Conservation (phyloP, 2,888 invertebrate species). For the Drosophila lutescens region DNA sequence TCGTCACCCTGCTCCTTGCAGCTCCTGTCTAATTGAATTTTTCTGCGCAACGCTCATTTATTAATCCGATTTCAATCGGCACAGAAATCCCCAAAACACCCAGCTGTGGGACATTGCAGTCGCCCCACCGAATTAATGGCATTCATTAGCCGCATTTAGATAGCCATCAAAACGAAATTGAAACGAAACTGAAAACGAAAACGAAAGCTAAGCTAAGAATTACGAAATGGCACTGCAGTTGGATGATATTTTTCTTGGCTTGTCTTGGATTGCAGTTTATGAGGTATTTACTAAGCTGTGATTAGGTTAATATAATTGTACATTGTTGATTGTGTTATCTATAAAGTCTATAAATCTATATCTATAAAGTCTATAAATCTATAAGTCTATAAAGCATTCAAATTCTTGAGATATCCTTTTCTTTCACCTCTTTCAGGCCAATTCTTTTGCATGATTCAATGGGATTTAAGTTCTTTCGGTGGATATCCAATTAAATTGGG, state of each 20-base stretch:
- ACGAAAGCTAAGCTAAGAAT: constrained; percentile 29
- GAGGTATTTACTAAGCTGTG: not conserved
- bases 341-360: too few species aligned
- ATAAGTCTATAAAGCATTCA: too few species aligned
- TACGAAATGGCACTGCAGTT: constrained; percentile 7
- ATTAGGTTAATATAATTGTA: not conserved
- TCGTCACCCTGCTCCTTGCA: not conserved
- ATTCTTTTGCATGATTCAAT: constrained; percentile 7
- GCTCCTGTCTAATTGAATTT: constrained; percentile 74
- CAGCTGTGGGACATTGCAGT: constrained; percentile 44
- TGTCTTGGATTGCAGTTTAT: not conserved
- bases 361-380: too few species aligned
- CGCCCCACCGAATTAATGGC: constrained; percentile 66
- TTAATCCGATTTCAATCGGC: constrained; percentile 80
- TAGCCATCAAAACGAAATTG: constrained; percentile 51
- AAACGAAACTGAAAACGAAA: constrained; percentile 33
- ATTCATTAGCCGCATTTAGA: constrained; percentile 77
- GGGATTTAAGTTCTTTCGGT: constrained; percentile 3
- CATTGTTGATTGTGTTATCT: not conserved
- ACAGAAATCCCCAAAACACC: constrained; percentile 37
- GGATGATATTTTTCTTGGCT: not conserved
- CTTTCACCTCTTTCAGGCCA: not conserved
- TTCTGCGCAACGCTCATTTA: constrained; percentile 71
- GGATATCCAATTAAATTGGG: constrained; percentile 60
- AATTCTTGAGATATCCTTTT: too few species aligned